Percentiles rank a stretch among this genome's conserved stretches.
Conservation (phyloP, 2,888 invertebrate genomes). For the Rhopalosiphum nymphaeae region DNA sequence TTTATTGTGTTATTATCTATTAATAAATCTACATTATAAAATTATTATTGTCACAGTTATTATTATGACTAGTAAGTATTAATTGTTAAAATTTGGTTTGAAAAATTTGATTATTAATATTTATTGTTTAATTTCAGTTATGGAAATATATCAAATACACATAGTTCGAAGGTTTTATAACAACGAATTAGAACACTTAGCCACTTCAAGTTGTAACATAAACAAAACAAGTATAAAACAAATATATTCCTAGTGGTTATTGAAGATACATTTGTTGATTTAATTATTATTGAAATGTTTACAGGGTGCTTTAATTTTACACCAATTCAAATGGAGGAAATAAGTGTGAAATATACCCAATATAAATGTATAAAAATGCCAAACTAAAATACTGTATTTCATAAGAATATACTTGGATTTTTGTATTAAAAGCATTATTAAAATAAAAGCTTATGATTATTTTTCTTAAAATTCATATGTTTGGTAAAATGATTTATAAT, state of each 20-base stretch:
- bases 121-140: not conserved
- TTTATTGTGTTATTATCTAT: not conserved
- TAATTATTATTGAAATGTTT: not conserved
- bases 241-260: too few species aligned
- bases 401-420: not conserved
- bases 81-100: not conserved
- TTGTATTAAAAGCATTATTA: not conserved
- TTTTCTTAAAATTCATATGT: too few species aligned
- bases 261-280: not conserved
- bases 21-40: not conserved
- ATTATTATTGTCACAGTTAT: not conserved
- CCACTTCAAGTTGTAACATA: not conserved
- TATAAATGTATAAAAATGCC: not conserved
- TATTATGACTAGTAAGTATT: not conserved
- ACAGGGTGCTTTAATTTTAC: not conserved
- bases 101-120: not conserved
- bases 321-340: not conserved
- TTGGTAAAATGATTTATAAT: too few species aligned
- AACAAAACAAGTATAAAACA: not conserved
- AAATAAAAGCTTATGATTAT: not conserved
- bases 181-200: not conserved
- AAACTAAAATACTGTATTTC: not conserved
- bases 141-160: constrained; percentile 11
- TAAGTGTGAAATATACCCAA: not conserved
- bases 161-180: not conserved